These are phyloP conservation scores for Cossypha niveicapilla DNA, from an alignment of 2,797 vertebrate genomes.

Conservation along the genomic window DNA sequence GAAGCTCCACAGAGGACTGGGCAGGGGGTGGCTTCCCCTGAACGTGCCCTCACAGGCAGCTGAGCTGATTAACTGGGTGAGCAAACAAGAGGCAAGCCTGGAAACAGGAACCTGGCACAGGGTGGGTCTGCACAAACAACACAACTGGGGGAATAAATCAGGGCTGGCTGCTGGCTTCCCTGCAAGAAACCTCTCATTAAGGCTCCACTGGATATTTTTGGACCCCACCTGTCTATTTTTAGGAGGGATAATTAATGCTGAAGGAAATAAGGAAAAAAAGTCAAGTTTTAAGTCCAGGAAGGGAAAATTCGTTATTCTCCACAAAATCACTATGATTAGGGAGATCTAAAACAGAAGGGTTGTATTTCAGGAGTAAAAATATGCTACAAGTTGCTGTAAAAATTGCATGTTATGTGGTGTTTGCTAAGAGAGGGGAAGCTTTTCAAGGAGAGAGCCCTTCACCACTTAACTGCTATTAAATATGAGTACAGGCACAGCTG, in stretches of 20 bases:
- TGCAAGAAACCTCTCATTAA: neutral
- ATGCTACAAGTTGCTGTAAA: neutral
- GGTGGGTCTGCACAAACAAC: neutral
- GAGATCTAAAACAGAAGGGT: neutral
- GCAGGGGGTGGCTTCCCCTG: neutral
- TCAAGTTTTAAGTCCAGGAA: neutral
- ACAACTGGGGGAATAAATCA: neutral
- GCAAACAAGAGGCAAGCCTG: neutral
- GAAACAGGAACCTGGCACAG: neutral
- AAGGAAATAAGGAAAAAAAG: neutral
- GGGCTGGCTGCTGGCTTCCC: neutral
- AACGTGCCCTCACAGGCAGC: neutral
- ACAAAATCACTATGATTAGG: slow-evolving; percentile 46
- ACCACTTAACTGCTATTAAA: neutral
- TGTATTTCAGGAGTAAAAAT: slow-evolving; percentile 26
- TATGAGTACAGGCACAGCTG: neutral
- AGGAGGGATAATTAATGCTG: slow-evolving; percentile 15
- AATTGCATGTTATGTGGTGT: neutral
- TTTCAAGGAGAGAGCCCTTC: neutral
- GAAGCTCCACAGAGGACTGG: neutral
- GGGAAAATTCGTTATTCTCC: neutral
- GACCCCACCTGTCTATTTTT: slow-evolving; percentile 20
- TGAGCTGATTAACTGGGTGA: neutral
- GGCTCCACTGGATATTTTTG: neutral
- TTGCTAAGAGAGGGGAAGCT: neutral